These are phyloP conservation scores for Ageneiosus marmoratus DNA, from an alignment of 2,113 vertebrate species.

Conservation along the genomic window DNA sequence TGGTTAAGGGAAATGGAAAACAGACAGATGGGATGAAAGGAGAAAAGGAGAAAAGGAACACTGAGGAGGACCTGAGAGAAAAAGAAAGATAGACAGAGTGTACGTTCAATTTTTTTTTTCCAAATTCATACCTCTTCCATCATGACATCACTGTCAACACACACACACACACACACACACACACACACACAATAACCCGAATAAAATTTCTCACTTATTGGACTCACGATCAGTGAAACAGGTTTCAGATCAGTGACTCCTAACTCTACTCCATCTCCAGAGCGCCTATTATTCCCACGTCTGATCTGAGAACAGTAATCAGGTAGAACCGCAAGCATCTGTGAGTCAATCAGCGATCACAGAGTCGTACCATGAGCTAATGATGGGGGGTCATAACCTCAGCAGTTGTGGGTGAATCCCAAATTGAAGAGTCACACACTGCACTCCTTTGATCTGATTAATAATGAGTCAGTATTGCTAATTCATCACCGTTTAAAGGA, in stretches of 20 bases:
- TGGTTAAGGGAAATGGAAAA: slow-evolving; percentile 36
- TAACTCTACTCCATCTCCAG: background rate
- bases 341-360: slow-evolving; percentile 26
- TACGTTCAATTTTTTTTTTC: background rate
- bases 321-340: slow-evolving; percentile 34
- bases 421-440: slow-evolving; percentile 49
- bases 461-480: slow-evolving; percentile 39
- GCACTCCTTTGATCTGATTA: slow-evolving; percentile 47
- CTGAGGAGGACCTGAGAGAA: background rate
- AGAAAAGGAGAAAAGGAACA: background rate
- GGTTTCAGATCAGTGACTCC: slow-evolving; percentile 10
- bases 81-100: background rate
- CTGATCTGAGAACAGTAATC: slow-evolving; percentile 43
- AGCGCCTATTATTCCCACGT: background rate
- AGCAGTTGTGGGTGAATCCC: slow-evolving; percentile 33
- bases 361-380: slow-evolving; percentile 33
- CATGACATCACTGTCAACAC: slow-evolving; percentile 37
- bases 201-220: background rate
- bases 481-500: slow-evolving; percentile 23
- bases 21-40: slow-evolving; percentile 1
- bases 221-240: background rate
- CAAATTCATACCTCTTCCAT: background rate
- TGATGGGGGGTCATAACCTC: slow-evolving; percentile 28
- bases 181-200: slow-evolving; percentile 1
- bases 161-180: background rate